phyloP scores from a whole-genome alignment of 2,797 vertebrate species.

The Spondyliosoma cantharus region DNA sequence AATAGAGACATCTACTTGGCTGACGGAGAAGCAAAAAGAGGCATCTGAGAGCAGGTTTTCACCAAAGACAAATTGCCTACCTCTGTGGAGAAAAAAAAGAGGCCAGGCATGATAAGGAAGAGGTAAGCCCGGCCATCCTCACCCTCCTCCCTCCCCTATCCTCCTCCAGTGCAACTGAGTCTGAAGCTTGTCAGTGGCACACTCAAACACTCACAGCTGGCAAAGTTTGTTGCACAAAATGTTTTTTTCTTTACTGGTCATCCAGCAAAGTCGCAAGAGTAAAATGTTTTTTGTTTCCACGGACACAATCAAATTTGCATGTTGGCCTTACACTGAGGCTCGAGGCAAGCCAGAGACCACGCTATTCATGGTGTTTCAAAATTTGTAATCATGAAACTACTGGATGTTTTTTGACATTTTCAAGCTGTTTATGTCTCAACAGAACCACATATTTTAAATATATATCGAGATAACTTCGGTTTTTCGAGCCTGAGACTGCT shows the following conservation, averaged over 20 bases:
- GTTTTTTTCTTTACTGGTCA: not conserved
- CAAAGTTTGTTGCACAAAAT: not conserved
- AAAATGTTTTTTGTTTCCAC: too few relatives aligned
- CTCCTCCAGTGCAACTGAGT: not conserved
- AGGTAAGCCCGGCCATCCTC: slow-evolving; percentile 4
- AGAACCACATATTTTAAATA: too few relatives aligned
- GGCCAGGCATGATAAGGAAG: slow-evolving; percentile 12
- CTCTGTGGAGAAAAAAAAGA: slow-evolving; percentile 30
- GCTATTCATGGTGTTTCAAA: too few relatives aligned
- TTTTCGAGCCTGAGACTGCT: too few relatives aligned
- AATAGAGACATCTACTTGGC: slow-evolving; percentile 43
- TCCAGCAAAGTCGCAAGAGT: too few relatives aligned
- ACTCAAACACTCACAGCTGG: not conserved
- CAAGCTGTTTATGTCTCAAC: too few relatives aligned
- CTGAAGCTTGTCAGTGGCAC: not conserved
- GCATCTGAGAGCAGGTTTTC: slow-evolving; percentile 29
- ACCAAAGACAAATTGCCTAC: slow-evolving; percentile 38
- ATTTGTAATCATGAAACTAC: too few relatives aligned
- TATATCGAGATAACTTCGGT: too few relatives aligned
- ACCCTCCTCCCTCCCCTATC: not conserved
- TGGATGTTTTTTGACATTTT: too few relatives aligned
- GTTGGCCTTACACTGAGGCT: too few relatives aligned
- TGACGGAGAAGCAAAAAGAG: slow-evolving; percentile 39
- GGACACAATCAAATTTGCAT: too few relatives aligned
- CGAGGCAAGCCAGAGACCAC: too few relatives aligned